These are phyloP conservation scores for Heteronetta atricapilla DNA, from an alignment of 2,113 vertebrate genomes.

Conservation along the genomic window DNA sequence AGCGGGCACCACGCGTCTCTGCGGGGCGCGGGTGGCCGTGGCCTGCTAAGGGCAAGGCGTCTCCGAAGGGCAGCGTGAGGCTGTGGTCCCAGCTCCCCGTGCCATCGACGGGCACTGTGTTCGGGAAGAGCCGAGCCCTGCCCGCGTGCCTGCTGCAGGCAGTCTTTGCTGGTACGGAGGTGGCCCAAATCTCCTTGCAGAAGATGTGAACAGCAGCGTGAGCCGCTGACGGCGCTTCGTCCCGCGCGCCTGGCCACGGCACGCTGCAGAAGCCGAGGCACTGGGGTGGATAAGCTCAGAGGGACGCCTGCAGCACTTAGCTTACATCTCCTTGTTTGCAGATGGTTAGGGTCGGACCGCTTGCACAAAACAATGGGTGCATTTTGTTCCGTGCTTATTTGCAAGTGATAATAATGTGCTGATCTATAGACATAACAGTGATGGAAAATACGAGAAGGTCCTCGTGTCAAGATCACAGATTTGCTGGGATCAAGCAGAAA, in stretches of 20 bases:
- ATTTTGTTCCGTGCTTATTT: conserved; percentile 4
- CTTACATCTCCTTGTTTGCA: neutral
- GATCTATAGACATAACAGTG: neutral
- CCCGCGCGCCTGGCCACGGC: neutral
- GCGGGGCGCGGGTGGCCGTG: neutral
- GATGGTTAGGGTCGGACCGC: neutral
- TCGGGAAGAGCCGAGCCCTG: neutral
- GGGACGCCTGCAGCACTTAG: neutral
- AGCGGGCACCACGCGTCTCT: neutral
- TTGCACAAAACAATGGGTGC: neutral
- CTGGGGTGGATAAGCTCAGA: neutral
- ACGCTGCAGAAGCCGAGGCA: fast-evolving
- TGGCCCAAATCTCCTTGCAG: neutral
- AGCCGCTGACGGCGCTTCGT: neutral
- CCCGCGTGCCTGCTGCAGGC: neutral
- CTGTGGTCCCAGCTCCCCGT: neutral
- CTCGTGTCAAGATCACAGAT: conserved; percentile 28
- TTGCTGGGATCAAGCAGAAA: conserved; percentile 45
- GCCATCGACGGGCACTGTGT: fast-evolving
- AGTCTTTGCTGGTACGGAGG: neutral
- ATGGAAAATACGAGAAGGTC: conserved; percentile 25
- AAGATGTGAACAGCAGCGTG: fast-evolving
- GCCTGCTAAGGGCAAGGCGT: neutral
- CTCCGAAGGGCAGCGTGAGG: neutral
- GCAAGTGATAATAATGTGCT: conserved; percentile 54